Percentiles rank a stretch among this genome's conserved stretches.
These are phyloP conservation scores for Melipona beecheii DNA, from an alignment of 2,888 invertebrate species.

Conservation along the genomic window DNA sequence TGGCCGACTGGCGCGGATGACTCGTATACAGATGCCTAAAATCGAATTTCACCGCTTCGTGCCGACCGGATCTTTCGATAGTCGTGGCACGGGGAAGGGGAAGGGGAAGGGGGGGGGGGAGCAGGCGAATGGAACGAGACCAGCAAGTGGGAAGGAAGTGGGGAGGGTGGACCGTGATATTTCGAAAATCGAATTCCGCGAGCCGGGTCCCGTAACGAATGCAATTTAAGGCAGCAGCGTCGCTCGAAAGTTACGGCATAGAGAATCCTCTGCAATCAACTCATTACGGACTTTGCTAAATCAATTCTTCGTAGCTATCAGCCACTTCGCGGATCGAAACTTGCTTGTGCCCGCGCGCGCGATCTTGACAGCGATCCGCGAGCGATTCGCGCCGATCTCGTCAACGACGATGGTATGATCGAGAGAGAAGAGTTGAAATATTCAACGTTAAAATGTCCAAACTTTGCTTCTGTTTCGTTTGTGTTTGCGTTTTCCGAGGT, in stretches of 20 bases:
- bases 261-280: constrained; percentile 68
- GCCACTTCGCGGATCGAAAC: constrained; percentile 49
- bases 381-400: neutral
- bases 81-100: neutral
- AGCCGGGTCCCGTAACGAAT: constrained; percentile 64
- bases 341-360: neutral
- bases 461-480: no score
- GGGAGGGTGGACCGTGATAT: constrained; percentile 46
- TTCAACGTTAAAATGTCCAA: no score
- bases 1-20: constrained; percentile 41
- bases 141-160: neutral
- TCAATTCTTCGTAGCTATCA: constrained; percentile 53
- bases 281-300: constrained; percentile 67
- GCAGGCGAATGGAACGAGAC: neutral
- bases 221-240: constrained; percentile 63
- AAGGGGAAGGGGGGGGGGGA: neutral
- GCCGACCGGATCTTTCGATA: constrained; percentile 39
- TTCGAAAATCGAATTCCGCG: constrained; percentile 68
- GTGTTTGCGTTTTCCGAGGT: no score
- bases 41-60: constrained; percentile 63
- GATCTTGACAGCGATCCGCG: no score
- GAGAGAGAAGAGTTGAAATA: neutral
- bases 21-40: constrained; percentile 61
- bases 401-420: neutral
- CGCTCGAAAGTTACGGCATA: constrained; percentile 57